Evolutionary conservation across 2,113 vertebrate genomes (phyloP).

Genomic region (Polypterus senegalus): DNA sequence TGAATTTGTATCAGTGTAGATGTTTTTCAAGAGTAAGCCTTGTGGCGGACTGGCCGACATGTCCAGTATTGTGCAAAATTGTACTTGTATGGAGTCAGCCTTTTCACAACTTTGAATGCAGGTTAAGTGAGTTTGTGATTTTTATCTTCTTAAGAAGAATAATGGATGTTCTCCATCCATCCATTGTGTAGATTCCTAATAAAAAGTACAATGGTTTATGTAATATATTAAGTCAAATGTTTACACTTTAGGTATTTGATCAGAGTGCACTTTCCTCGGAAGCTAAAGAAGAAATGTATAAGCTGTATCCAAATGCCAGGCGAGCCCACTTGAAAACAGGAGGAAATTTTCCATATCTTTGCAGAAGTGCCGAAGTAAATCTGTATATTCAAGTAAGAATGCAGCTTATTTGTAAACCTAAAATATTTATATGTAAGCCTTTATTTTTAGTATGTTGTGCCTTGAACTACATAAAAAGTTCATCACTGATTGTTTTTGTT

Average conservation of each 20-base stretch:
- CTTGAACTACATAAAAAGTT: too few species aligned
- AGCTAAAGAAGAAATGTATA: conserved; percentile 98
- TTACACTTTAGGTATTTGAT: conserved; percentile 74
- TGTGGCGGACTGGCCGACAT: too few species aligned
- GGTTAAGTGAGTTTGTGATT: neutral
- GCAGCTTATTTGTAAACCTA: too few species aligned
- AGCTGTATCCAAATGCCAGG: conserved; percentile 83
- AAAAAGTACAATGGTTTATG: too few species aligned
- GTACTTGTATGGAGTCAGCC: neutral
- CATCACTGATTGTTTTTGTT: too few species aligned
- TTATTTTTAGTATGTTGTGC: too few species aligned
- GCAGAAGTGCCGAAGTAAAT: conserved; percentile 91
- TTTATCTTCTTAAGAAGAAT: too few species aligned
- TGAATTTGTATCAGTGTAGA: too few species aligned
- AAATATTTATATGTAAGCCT: too few species aligned
- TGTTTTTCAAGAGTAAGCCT: too few species aligned
- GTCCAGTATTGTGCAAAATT: neutral
- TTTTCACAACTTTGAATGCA: neutral
- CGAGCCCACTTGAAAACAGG: conserved; percentile 96
- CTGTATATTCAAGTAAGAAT: conserved; percentile 79
- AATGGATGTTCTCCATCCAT: too few species aligned
- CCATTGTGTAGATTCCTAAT: too few species aligned
- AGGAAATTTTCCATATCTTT: conserved; percentile 92
- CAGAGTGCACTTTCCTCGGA: conserved; percentile 89
- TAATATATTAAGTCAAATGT: neutral